These are phyloP conservation scores for Enteromius viviparus DNA, from an alignment of 2,797 vertebrate species.

Conservation along the genomic window DNA sequence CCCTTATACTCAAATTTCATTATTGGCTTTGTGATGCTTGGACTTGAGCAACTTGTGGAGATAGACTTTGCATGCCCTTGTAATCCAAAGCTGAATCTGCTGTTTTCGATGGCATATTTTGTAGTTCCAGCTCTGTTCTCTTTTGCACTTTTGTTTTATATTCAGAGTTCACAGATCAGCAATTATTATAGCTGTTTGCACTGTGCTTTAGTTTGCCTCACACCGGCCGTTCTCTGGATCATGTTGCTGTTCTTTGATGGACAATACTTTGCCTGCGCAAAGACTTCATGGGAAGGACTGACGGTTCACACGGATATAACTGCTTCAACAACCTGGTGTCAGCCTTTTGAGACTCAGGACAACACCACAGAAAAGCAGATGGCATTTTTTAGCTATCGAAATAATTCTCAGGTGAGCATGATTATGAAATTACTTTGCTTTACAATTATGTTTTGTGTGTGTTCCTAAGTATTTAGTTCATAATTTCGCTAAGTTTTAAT, in stretches of 20 bases:
- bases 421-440: background rate
- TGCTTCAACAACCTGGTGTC: constrained; percentile 35
- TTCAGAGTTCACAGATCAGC: constrained; percentile 25
- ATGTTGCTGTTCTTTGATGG: constrained; percentile 38
- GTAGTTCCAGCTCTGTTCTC: constrained; percentile 33
- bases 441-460: background rate
- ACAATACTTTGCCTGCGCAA: constrained; percentile 36
- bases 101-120: constrained; percentile 31
- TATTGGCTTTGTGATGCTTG: constrained; percentile 33
- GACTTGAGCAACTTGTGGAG: constrained; percentile 38
- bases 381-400: constrained; percentile 30
- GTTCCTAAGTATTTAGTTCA: background rate
- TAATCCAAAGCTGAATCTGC: constrained; percentile 23
- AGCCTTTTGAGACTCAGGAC: background rate
- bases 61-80: constrained; percentile 40
- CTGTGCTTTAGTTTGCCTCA: constrained; percentile 21
- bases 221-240: constrained; percentile 19
- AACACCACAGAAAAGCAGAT: constrained; percentile 30
- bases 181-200: constrained; percentile 24
- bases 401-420: constrained; percentile 31
- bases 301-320: constrained; percentile 29
- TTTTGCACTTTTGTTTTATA: constrained; percentile 23
- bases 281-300: constrained; percentile 33
- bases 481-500: background rate
- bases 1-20: constrained; percentile 32